Evolutionary conservation across 2,113 vertebrate genomes (phyloP).

Genomic region (Castor canadensis): DNA sequence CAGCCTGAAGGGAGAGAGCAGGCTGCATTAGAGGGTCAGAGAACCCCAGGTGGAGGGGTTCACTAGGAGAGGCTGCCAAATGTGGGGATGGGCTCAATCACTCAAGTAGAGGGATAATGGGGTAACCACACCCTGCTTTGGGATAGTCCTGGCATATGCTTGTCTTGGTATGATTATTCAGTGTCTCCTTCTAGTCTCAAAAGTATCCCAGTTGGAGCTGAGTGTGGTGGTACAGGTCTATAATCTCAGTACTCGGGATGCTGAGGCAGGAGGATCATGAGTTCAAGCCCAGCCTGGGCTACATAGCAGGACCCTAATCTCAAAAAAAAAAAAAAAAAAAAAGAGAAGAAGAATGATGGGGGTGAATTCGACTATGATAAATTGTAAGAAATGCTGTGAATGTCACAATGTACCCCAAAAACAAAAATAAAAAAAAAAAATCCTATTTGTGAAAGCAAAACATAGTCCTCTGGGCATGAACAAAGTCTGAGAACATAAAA

Average conservation of each 20-base stretch:
- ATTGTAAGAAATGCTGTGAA: too few relatives aligned
- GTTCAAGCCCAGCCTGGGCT: too few relatives aligned
- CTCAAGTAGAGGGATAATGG: background rate
- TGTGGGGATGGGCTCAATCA: background rate
- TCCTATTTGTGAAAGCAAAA: background rate
- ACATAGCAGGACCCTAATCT: too few relatives aligned
- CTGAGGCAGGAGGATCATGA: too few relatives aligned
- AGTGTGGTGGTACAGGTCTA: too few relatives aligned
- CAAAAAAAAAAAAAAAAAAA: too few relatives aligned
- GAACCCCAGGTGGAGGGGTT: background rate
- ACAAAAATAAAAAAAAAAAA: too few relatives aligned
- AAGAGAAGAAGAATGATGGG: too few relatives aligned
- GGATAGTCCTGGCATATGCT: background rate
- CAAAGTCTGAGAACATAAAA: background rate
- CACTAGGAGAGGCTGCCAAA: background rate
- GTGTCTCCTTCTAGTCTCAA: background rate
- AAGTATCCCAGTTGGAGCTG: background rate
- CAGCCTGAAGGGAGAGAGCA: background rate
- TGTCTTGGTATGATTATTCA: background rate
- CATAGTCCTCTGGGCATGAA: background rate
- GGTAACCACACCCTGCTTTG: too few relatives aligned
- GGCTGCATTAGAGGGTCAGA: background rate
- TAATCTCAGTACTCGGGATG: too few relatives aligned
- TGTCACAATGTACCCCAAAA: too few relatives aligned
- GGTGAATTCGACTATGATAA: too few relatives aligned